A percentile compares a stretch with the other conserved stretches of the same genome.
Conservation (phyloP, 1,140 invertebrate genomes). For the Lamellibrachia luymesi region DNA sequence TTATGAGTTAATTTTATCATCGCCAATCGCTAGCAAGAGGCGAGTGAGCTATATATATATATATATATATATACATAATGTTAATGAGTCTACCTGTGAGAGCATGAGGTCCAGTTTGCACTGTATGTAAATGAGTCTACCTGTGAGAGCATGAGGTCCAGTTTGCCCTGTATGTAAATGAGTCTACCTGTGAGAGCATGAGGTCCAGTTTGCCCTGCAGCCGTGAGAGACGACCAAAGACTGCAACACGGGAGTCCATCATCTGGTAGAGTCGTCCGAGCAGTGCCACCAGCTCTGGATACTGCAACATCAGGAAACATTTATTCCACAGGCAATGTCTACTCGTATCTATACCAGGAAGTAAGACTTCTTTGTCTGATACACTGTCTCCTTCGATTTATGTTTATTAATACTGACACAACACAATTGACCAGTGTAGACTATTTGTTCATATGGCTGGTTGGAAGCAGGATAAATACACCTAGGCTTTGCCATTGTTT, state of each 20-base stretch:
- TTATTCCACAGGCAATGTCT: neutral
- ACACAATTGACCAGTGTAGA: no score
- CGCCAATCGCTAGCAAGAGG: no score
- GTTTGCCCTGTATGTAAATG: constrained; percentile 46
- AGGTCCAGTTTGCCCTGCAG: constrained; percentile 51
- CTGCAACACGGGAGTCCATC: constrained; percentile 44
- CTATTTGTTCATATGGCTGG: no score
- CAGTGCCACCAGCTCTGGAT: constrained; percentile 49
- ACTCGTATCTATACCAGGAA: neutral
- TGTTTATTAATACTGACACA: no score
- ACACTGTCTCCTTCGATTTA: no score
- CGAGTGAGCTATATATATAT: no score
- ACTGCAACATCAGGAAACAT: constrained; percentile 32
- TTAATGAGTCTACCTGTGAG: constrained; percentile 34
- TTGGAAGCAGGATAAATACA: no score
- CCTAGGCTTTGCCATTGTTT: no score
- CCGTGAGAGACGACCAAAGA: constrained; percentile 40
- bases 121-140: constrained; percentile 43
- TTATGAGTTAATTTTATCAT: no score
- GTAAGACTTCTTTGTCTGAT: no score
- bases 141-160: constrained; percentile 49
- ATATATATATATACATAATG: no score
- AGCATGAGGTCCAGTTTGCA: constrained; percentile 50
- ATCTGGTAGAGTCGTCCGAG: constrained; percentile 49
- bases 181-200: constrained; percentile 49